Conservation (phyloP, 2,797 vertebrate genomes). For the Neosilurus hyrtlii region DNA sequence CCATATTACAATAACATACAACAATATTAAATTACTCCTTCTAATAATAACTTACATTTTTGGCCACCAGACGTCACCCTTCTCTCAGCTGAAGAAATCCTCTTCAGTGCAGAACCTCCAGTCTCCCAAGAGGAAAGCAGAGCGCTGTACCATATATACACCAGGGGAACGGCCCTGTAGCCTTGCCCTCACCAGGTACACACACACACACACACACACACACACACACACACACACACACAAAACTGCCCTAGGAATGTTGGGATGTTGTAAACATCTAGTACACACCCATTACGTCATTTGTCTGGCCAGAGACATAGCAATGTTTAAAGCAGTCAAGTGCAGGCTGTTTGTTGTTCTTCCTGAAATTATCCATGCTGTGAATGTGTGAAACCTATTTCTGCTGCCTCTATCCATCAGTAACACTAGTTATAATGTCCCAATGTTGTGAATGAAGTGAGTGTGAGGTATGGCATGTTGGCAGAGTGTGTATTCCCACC, state of each 20-base stretch:
- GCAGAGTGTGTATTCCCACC: slow-evolving; percentile 21
- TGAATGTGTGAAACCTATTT: slow-evolving; percentile 15
- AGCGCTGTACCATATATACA: slow-evolving; percentile 75
- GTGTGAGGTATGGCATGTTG: slow-evolving; percentile 42
- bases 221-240: neutral
- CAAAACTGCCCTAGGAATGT: no score
- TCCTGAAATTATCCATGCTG: neutral
- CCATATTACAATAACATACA: neutral
- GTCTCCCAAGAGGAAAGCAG: slow-evolving; percentile 66
- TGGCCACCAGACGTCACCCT: slow-evolving; percentile 76
- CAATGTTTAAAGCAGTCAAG: neutral
- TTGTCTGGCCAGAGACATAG: neutral
- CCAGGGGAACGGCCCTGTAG: slow-evolving; percentile 59
- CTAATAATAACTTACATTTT: slow-evolving; percentile 29
- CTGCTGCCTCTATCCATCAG: neutral
- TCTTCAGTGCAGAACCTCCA: slow-evolving; percentile 77
- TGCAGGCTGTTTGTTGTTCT: neutral
- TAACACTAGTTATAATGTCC: slow-evolving; percentile 15
- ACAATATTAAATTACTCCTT: neutral
- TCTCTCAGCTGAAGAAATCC: slow-evolving; percentile 74
- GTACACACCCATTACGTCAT: neutral
- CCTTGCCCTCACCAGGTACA: slow-evolving; percentile 65
- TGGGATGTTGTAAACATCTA: neutral
- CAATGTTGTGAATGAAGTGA: slow-evolving; percentile 51
- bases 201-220: neutral